Evolutionary conservation across 2,113 vertebrate genomes (phyloP).

Genomic region (Perccottus glenii): DNA sequence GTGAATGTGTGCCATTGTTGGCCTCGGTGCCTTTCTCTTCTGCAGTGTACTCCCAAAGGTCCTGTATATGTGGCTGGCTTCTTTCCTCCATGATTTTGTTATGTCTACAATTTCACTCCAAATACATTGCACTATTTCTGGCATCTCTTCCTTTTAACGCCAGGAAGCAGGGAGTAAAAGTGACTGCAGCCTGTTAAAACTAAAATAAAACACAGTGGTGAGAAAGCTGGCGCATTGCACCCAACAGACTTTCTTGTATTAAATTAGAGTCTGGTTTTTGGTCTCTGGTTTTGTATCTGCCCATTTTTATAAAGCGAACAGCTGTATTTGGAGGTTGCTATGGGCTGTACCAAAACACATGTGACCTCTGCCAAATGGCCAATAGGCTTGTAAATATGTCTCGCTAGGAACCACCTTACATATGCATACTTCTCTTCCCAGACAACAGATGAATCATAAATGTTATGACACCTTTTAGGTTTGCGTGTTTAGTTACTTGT

Average conservation of each 20-base stretch:
- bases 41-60: slow-evolving; percentile 37
- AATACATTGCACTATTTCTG: slow-evolving; percentile 65
- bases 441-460: slow-evolving; percentile 21
- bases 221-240: slow-evolving; percentile 33
- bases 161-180: slow-evolving; percentile 10
- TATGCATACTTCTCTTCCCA: background rate
- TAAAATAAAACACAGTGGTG: slow-evolving; percentile 36
- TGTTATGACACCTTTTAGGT: slow-evolving; percentile 1
- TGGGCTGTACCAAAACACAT: slow-evolving; percentile 21
- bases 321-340: slow-evolving; percentile 50
- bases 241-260: slow-evolving; percentile 16
- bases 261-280: slow-evolving; percentile 36
- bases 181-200: slow-evolving; percentile 25
- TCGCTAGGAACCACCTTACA: background rate
- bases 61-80: slow-evolving; percentile 46
- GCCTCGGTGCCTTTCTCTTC: slow-evolving; percentile 18
- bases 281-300: slow-evolving; percentile 16
- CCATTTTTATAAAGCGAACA: slow-evolving; percentile 24
- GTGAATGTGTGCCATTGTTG: slow-evolving; percentile 63
- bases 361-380: slow-evolving; percentile 22
- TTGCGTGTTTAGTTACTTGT: slow-evolving; percentile 1
- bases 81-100: slow-evolving; percentile 64
- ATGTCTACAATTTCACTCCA: slow-evolving; percentile 57
- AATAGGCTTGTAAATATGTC: slow-evolving; percentile 3
- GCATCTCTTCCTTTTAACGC: slow-evolving; percentile 49